phyloP scores from a whole-genome alignment of 2,113 vertebrate species.

The Phalacrocorax aristotelis region DNA sequence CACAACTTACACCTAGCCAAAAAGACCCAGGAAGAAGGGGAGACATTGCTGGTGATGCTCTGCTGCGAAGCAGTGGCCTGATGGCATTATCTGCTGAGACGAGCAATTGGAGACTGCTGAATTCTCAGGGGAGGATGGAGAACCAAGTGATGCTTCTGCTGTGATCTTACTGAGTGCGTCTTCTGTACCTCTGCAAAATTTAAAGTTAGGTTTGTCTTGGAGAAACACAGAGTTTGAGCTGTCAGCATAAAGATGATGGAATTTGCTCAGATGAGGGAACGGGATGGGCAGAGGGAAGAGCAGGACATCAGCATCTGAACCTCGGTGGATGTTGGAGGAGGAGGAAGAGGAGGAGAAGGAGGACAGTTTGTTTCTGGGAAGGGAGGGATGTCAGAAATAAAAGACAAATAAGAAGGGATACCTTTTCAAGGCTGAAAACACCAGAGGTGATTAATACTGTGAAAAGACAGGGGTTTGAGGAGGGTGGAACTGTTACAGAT shows the following conservation, averaged over 20 bases:
- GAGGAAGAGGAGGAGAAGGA: background rate
- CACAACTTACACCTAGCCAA: background rate
- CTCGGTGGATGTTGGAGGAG: background rate
- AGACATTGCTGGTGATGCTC: background rate
- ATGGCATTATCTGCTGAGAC: background rate
- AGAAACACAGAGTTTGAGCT: background rate
- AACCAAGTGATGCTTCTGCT: background rate
- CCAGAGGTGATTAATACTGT: background rate
- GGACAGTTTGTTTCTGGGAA: background rate
- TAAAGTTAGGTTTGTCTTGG: background rate
- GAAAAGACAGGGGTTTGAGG: background rate
- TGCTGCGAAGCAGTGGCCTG: background rate
- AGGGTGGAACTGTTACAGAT: background rate
- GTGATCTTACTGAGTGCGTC: accelerated
- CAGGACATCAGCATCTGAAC: background rate
- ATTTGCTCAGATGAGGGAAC: background rate
- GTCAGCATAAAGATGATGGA: background rate
- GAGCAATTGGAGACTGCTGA: background rate
- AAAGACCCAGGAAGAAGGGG: background rate
- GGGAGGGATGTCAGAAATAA: background rate
- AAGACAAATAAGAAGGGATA: background rate
- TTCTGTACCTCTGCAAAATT: background rate
- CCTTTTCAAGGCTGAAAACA: background rate
- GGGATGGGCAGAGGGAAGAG: background rate
- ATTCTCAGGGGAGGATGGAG: background rate